Conservation (phyloP, 2,113 vertebrate genomes). For the Rhinichthys klamathensis region DNA sequence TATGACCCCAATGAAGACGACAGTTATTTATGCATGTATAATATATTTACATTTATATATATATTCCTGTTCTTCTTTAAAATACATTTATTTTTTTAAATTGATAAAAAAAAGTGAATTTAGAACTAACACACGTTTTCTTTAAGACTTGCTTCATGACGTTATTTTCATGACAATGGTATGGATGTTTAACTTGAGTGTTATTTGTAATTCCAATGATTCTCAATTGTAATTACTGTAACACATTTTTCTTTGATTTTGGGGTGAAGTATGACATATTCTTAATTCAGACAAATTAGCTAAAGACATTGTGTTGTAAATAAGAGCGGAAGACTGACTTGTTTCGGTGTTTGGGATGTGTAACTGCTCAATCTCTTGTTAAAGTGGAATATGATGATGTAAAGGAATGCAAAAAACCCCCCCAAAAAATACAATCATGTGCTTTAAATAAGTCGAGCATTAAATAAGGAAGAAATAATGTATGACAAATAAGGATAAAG, state of each 20-base stretch:
- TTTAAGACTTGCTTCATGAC: not conserved
- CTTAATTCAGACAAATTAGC: not conserved
- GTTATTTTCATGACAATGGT: not conserved
- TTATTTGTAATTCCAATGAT: not conserved
- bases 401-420: not conserved
- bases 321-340: not conserved
- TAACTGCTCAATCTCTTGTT: not conserved
- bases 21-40: too few species aligned
- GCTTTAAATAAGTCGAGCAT: not conserved
- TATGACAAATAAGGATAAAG: not conserved
- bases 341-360: constrained; percentile 5
- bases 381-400: not conserved
- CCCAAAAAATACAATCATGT: too few species aligned
- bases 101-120: too few species aligned
- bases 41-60: too few species aligned
- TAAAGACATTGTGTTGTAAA: not conserved
- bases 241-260: not conserved
- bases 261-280: not conserved
- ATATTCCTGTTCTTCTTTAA: not conserved
- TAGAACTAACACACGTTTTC: not conserved
- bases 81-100: too few species aligned
- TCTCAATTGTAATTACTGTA: not conserved
- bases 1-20: too few species aligned
- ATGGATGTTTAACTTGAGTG: too few species aligned
- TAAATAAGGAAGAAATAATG: not conserved